Evolutionary conservation across 2,797 vertebrate genomes (phyloP).

Genomic region (Myiotriccus ornatus): DNA sequence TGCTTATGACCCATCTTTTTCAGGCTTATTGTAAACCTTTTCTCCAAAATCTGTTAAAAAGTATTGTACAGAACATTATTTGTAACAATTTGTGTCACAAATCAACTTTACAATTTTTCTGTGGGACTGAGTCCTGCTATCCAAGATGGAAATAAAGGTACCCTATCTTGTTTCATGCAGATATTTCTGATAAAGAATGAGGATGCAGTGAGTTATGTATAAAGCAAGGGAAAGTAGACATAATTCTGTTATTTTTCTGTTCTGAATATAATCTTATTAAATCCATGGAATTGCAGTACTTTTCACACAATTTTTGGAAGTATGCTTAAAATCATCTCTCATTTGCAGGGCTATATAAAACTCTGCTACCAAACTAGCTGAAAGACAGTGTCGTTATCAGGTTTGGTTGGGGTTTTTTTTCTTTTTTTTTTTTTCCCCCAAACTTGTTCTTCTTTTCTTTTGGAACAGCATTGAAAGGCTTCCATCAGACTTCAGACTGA

Average conservation of each 20-base stretch:
- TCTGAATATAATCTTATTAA: neutral
- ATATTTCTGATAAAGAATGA: neutral
- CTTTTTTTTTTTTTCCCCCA: neutral
- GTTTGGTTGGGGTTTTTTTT: accelerated
- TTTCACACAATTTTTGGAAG: neutral
- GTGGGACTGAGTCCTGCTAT: neutral
- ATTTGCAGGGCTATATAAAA: neutral
- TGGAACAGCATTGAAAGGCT: neutral
- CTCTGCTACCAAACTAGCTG: neutral
- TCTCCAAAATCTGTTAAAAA: neutral
- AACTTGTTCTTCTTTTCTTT: neutral
- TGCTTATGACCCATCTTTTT: neutral
- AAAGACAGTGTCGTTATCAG: neutral
- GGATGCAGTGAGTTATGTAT: neutral
- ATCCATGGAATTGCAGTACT: neutral
- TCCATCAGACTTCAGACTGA: neutral
- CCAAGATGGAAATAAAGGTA: neutral
- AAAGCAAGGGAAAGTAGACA: neutral
- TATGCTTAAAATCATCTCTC: neutral
- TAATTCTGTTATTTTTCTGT: neutral
- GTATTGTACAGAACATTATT: neutral
- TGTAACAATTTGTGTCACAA: neutral
- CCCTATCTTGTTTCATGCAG: neutral
- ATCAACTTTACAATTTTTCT: neutral
- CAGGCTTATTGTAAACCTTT: neutral